These are phyloP conservation scores for Xerus inauris DNA, from an alignment of 2,113 vertebrate species.

Conservation along the genomic window DNA sequence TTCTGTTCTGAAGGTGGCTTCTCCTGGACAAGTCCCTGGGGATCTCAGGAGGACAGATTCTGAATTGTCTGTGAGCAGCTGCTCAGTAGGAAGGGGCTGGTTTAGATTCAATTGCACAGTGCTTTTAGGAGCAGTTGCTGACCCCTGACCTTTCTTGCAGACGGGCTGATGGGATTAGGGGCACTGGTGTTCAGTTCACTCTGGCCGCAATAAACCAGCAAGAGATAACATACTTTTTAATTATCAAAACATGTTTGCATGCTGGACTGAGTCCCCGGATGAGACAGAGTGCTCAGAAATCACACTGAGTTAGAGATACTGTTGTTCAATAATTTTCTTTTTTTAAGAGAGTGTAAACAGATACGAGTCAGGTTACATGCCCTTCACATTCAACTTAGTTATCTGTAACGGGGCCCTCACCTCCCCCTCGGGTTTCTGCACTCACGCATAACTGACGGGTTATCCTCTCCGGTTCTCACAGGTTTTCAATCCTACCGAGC, in stretches of 20 bases:
- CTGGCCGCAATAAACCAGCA: constrained; percentile 89
- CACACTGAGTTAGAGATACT: constrained; percentile 31
- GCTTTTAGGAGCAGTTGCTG: constrained; percentile 91
- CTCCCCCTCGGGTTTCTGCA: background rate
- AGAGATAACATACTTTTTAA: constrained; percentile 93
- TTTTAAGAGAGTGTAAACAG: background rate
- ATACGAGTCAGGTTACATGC: background rate
- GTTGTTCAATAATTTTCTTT: constrained; percentile 46
- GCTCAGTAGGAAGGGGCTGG: constrained; percentile 81
- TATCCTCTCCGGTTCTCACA: fast-evolving
- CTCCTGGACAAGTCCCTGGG: constrained; percentile 78
- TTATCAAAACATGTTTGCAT: constrained; percentile 89
- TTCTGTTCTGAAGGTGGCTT: constrained; percentile 72
- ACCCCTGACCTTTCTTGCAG: constrained; percentile 89
- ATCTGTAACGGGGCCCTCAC: background rate
- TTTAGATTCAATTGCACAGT: constrained; percentile 87
- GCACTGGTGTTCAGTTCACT: constrained; percentile 87
- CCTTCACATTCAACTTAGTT: background rate
- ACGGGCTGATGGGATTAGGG: constrained; percentile 91
- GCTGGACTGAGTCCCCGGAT: constrained; percentile 85
- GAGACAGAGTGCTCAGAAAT: constrained; percentile 80
- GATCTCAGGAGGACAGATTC: constrained; percentile 82
- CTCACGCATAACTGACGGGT: fast-evolving
- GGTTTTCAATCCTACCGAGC: background rate
- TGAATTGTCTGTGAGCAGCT: constrained; percentile 82